Conservation (phyloP, 2,888 invertebrate genomes). For the Eueremaeus valkanovi region DNA sequence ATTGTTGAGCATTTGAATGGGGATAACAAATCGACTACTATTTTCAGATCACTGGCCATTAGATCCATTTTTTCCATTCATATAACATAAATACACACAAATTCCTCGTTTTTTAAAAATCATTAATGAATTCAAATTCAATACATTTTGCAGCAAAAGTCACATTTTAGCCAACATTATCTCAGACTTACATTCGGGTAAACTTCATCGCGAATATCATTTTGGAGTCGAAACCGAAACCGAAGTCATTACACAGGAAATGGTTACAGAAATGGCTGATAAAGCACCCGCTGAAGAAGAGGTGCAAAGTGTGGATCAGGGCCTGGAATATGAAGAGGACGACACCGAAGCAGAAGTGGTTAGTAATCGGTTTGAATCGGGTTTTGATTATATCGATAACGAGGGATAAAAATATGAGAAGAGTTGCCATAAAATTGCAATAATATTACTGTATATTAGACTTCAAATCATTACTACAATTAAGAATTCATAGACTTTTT, state of each 20-base stretch:
- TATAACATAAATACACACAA: too few species aligned
- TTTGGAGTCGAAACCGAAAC: slow-evolving; percentile 78
- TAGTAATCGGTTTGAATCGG: too few species aligned
- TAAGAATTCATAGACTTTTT: too few species aligned
- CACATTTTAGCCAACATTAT: slow-evolving; percentile 82
- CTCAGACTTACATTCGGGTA: slow-evolving; percentile 88
- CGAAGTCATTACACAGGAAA: not conserved
- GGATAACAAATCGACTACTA: too few species aligned
- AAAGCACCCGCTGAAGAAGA: slow-evolving; percentile 58
- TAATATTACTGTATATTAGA: too few species aligned
- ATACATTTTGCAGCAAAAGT: slow-evolving; percentile 55
- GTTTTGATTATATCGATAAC: not conserved
- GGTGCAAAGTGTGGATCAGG: not conserved
- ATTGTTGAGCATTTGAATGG: too few species aligned
- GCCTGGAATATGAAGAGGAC: slow-evolving; percentile 44
- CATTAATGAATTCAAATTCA: slow-evolving; percentile 60
- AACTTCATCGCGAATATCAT: slow-evolving; percentile 96
- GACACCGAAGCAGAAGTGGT: not conserved
- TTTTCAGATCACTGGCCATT: too few species aligned
- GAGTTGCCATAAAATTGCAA: too few species aligned
- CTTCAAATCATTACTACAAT: too few species aligned
- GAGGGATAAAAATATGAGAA: not conserved
- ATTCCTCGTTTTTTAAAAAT: too few species aligned
- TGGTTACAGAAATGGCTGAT: slow-evolving; percentile 63
- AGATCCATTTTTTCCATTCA: too few species aligned